Percentiles rank a stretch among this genome's conserved stretches.
phyloP scores from a whole-genome alignment of 2,888 invertebrate genomes.

The Theretra japonica region DNA sequence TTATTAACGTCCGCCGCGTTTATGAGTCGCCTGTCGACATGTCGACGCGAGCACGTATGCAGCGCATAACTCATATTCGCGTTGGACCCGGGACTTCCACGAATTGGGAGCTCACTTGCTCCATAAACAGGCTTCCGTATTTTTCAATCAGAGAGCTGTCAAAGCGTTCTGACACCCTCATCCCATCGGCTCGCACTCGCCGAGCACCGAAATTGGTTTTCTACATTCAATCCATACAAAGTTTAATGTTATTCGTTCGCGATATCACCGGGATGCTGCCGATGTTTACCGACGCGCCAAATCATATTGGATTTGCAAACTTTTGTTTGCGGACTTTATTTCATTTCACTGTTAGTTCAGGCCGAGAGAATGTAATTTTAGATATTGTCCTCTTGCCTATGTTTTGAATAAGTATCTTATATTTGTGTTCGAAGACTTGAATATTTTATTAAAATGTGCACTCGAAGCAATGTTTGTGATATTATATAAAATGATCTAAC shows the following conservation, averaged over 20 bases:
- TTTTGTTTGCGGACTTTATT: conserved; percentile 85
- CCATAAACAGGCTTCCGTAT: conserved; percentile 86
- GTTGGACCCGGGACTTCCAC: conserved; percentile 46
- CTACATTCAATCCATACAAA: conserved; percentile 86
- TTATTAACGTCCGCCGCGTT: conserved; percentile 9
- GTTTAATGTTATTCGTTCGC: conserved; percentile 85
- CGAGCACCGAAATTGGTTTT: conserved; percentile 85
- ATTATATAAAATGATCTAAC: neutral
- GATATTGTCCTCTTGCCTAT: conserved; percentile 69
- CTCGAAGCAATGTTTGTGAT: too few relatives aligned
- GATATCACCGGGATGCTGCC: conserved; percentile 85
- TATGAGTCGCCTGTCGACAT: neutral
- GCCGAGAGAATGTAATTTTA: conserved; percentile 80
- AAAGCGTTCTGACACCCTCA: conserved; percentile 86
- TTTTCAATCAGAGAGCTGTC: conserved; percentile 87
- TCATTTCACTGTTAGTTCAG: conserved; percentile 83
- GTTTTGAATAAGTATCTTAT: conserved; percentile 61
- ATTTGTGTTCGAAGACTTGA: conserved; percentile 44
- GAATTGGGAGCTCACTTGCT: conserved; percentile 71
- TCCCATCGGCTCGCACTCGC: conserved; percentile 85
- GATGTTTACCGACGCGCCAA: conserved; percentile 85
- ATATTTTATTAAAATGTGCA: conserved; percentile 47
- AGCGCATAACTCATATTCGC: conserved; percentile 25
- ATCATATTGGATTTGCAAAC: conserved; percentile 85
- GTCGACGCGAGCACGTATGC: neutral